phyloP scores from a whole-genome alignment of 2,797 vertebrate genomes.

The Saxicola maurus region DNA sequence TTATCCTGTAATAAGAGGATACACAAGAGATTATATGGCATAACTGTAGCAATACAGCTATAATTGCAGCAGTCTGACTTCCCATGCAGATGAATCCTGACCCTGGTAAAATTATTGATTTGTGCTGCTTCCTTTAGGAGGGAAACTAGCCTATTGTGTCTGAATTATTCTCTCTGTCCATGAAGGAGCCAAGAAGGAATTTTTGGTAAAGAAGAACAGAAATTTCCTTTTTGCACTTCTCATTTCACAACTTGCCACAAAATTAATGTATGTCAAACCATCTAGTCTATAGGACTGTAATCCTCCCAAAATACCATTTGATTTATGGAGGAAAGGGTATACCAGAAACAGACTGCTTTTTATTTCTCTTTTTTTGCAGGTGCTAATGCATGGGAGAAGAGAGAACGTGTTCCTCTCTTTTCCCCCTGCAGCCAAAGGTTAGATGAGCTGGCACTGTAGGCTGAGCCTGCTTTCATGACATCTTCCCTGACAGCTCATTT shows the following conservation, averaged over 20 bases:
- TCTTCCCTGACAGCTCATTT: not conserved
- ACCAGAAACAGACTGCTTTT: not conserved
- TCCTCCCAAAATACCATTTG: not conserved
- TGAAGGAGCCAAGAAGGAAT: not conserved
- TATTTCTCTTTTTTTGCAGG: not conserved
- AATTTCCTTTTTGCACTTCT: not conserved
- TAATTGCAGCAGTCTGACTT: not conserved
- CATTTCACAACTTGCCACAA: not conserved
- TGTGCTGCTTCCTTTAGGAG: not conserved
- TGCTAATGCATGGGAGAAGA: not conserved
- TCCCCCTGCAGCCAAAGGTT: not conserved
- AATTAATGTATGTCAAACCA: not conserved
- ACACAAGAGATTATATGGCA: not conserved
- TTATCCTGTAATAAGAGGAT: constrained; percentile 11
- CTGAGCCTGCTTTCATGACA: not conserved
- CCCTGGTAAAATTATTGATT: not conserved
- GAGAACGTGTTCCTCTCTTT: accelerated
- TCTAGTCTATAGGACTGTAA: not conserved
- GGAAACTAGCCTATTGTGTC: not conserved
- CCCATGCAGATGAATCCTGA: not conserved
- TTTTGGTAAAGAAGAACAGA: not conserved
- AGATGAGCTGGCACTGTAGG: not conserved
- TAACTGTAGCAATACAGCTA: not conserved
- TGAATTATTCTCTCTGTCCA: not conserved
- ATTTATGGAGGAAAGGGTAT: not conserved